phyloP scores from a whole-genome alignment of 1,140 invertebrate species.

The Drosophila subpulchrella region DNA sequence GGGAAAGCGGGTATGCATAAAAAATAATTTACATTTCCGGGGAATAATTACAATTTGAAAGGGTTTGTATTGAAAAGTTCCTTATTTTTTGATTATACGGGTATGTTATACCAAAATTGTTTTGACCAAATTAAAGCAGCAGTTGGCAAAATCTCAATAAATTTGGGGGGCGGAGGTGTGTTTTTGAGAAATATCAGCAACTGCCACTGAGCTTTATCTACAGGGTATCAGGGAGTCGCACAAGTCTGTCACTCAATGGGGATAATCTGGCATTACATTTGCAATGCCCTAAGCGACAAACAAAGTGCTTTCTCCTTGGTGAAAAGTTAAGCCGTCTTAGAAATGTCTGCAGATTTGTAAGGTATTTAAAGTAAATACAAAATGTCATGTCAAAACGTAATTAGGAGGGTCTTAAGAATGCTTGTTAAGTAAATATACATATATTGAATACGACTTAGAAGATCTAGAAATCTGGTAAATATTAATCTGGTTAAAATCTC shows the following conservation, averaged over 20 bases:
- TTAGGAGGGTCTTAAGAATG: background rate
- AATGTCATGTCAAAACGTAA: constrained; percentile 1
- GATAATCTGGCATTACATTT: constrained; percentile 22
- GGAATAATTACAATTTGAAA: background rate
- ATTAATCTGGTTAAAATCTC: too few relatives aligned
- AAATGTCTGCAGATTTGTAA: constrained; percentile 17
- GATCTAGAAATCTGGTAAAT: background rate
- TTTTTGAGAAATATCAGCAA: background rate
- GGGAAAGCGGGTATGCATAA: too few relatives aligned
- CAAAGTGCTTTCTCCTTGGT: background rate
- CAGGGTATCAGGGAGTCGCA: constrained; percentile 24
- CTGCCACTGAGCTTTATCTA: constrained; percentile 1
- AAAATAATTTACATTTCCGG: background rate
- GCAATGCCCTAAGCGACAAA: constrained; percentile 5
- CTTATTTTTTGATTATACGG: background rate
- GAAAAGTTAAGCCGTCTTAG: constrained; percentile 19
- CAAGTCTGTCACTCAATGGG: constrained; percentile 5
- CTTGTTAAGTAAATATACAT: background rate
- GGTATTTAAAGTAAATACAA: constrained; percentile 3
- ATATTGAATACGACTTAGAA: background rate
- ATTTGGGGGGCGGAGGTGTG: background rate
- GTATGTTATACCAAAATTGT: background rate
- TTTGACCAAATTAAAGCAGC: constrained; percentile 5
- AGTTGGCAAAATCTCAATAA: constrained; percentile 5
- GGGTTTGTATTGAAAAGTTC: background rate